A percentile compares a stretch with the other conserved stretches of the same genome.
Conservation (phyloP, 2,113 vertebrate genomes). For the Saccopteryx bilineata region DNA sequence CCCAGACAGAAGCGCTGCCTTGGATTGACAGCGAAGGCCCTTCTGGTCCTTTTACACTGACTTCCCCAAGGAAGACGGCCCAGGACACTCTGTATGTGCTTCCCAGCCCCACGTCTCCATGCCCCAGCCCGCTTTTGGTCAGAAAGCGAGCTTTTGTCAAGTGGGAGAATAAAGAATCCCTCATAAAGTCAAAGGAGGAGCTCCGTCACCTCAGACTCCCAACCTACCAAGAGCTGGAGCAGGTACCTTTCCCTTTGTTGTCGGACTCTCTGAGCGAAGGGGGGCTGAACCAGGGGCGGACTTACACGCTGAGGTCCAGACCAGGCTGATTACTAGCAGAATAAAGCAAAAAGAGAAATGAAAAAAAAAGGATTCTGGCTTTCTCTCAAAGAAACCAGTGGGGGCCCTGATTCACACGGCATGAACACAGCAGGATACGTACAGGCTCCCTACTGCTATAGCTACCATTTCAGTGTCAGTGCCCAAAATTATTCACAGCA, state of each 20-base stretch:
- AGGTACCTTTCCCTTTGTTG: conserved; percentile 85
- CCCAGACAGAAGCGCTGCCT: conserved; percentile 91
- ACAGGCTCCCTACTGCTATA: background rate
- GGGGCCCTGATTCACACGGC: background rate
- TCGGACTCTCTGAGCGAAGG: background rate
- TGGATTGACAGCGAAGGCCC: conserved; percentile 62
- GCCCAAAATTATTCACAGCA: background rate
- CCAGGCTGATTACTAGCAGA: background rate
- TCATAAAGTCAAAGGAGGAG: conserved; percentile 90
- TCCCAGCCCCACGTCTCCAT: conserved; percentile 85
- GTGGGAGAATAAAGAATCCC: conserved; percentile 95
- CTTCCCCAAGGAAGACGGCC: conserved; percentile 74
- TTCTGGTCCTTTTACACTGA: conserved; percentile 68
- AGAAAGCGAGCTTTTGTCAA: conserved; percentile 94
- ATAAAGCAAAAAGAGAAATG: background rate
- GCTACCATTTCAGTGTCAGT: background rate
- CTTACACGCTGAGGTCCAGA: background rate
- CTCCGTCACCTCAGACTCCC: conserved; percentile 88
- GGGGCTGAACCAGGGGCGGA: background rate
- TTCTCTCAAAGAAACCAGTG: background rate
- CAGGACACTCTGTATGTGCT: conserved; percentile 84
- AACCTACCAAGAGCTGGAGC: conserved; percentile 91
- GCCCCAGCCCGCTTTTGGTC: conserved; percentile 93
- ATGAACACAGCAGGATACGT: background rate
- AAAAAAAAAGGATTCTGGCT: background rate